Evolutionary conservation across 2,888 invertebrate genomes (phyloP), one percentile per base, ranked within the genome.

Genomic region (Rhimphoctona megacephalus): DNA sequence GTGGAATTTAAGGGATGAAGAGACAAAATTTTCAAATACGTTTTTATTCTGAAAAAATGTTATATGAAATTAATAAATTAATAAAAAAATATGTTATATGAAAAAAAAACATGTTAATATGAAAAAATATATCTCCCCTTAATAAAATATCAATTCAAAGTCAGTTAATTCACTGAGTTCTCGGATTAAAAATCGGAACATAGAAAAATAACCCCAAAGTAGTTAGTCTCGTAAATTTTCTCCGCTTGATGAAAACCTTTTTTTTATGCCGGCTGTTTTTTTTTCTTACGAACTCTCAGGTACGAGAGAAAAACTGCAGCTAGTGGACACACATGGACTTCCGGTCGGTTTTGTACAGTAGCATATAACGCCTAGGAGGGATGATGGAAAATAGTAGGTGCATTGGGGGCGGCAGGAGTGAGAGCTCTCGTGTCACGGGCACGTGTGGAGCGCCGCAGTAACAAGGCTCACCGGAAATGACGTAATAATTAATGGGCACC

Each of bases 401-500:
- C 61, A 85, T 77, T 81, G 82, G 30, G 6, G 70, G 25, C 30
- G 39, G 46, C 30, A 25, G 33, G 74, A n/a, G 39, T 39, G 72
- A 67, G 81, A 74, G 69, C 81, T 82, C 85, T 86, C 87, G 89
- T 93, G 93, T 93, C 93, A 93, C 88, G 88, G 91, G 89, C 93
- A 93, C 93, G 92, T 93, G 93, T 88, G 92, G 79, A 57, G 90
- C 85, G 89, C 92, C 91, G 88, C 92, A 92, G 89, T 92, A 92
- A 92, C 91, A 91, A 89, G 89, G 90, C 90, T 91, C 92, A 90
- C 90, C 92, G 92, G 91, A 92, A 94, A 93, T 93, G 94, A 94
- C 93, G 93, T 92, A 92, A 94, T 94, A 94, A 94, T 94, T 94
- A 94, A 94, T 94, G 93, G 93, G 90, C 90, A 91, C 92, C 92